These are phyloP conservation scores for Plebejus argus DNA, from an alignment of 2,888 invertebrate species.

Conservation along the genomic window DNA sequence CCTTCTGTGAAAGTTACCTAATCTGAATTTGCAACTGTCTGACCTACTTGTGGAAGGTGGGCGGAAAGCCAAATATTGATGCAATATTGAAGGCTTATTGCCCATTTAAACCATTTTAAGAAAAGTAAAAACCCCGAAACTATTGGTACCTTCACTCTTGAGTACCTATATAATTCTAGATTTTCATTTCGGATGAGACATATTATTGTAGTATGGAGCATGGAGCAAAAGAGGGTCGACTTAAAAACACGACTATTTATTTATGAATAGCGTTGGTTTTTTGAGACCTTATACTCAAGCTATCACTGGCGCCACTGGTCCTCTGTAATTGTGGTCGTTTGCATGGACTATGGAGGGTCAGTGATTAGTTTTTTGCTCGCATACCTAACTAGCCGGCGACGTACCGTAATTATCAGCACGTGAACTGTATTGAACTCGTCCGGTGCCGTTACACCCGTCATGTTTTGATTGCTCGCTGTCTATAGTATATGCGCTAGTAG, in stretches of 20 bases:
- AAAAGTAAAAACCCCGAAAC: background rate
- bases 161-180: no score
- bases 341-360: background rate
- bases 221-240: background rate
- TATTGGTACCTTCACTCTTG: background rate
- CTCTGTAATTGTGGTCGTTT: background rate
- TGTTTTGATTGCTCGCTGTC: background rate
- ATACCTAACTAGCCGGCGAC: slow-evolving; percentile 4
- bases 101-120: background rate
- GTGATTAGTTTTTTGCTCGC: slow-evolving; percentile 16
- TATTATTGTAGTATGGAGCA: background rate
- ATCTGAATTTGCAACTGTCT: slow-evolving; percentile 1
- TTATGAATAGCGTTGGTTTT: background rate
- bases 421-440: slow-evolving; percentile 12
- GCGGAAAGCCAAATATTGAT: background rate
- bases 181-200: background rate
- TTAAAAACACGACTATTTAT: background rate
- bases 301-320: background rate
- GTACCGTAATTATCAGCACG: slow-evolving; percentile 19
- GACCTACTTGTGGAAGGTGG: slow-evolving; percentile 3
- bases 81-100: background rate
- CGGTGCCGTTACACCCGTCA: slow-evolving; percentile 19
- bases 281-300: background rate
- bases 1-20: slow-evolving; percentile 16
- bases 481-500: background rate